A percentile compares a stretch with the other conserved stretches of the same genome.
These are phyloP conservation scores for Xanthostigma xanthostigma DNA, from an alignment of 2,888 invertebrate species.

Conservation along the genomic window DNA sequence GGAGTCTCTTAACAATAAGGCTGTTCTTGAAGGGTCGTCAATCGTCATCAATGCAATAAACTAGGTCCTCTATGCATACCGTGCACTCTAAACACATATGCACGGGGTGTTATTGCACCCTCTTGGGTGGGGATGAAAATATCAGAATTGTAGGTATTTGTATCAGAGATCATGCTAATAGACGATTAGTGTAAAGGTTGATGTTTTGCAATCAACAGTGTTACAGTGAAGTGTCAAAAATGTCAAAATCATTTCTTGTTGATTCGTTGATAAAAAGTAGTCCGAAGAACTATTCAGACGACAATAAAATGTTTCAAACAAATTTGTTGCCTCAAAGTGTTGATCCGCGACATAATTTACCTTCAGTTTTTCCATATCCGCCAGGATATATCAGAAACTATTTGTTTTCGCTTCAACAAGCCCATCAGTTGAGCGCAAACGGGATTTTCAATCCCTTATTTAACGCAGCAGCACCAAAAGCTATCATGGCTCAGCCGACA, in stretches of 20 bases:
- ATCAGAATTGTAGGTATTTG: too few relatives aligned
- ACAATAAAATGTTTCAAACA: slow-evolving; percentile 13
- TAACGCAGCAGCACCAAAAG: neutral
- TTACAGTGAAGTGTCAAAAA: slow-evolving; percentile 25
- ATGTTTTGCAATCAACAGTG: neutral
- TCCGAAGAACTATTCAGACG: slow-evolving; percentile 30
- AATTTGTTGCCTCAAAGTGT: slow-evolving; percentile 19
- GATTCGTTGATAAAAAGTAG: slow-evolving; percentile 61
- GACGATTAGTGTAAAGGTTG: too few relatives aligned
- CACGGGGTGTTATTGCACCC: too few relatives aligned
- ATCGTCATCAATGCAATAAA: too few relatives aligned
- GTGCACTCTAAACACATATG: too few relatives aligned
- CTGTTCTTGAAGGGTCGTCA: too few relatives aligned
- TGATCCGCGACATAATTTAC: slow-evolving; percentile 28
- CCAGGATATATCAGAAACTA: slow-evolving; percentile 48
- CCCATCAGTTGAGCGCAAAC: slow-evolving; percentile 13
- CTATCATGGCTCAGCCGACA: neutral
- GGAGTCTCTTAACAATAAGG: too few relatives aligned
- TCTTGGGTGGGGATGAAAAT: too few relatives aligned
- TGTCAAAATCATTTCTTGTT: slow-evolving; percentile 72
- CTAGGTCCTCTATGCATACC: too few relatives aligned
- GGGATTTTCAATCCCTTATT: slow-evolving; percentile 31
- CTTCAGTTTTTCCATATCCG: slow-evolving; percentile 44
- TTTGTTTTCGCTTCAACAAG: slow-evolving; percentile 36
- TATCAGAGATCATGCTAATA: too few relatives aligned